Evolutionary conservation across 2,888 invertebrate genomes (phyloP), one percentile per base, ranked within the genome.

Genomic region (Lydus trimaculatus): DNA sequence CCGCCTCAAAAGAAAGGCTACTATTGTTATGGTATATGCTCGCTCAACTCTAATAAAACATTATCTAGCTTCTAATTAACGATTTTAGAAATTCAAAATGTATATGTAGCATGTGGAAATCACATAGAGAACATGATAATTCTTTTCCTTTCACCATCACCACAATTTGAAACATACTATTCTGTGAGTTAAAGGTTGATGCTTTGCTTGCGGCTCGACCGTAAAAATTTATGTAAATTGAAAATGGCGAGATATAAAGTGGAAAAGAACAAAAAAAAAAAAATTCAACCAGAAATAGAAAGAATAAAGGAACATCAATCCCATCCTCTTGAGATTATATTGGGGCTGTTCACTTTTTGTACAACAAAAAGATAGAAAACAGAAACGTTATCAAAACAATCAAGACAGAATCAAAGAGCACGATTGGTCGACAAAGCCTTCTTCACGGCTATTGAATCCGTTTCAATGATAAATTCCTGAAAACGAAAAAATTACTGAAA

Each of bases 331-430:
- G 79, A 73, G 80, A 75, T 67, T 28, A 56, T 56, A 56, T 56
- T 56, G 56, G 56, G 20, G 74, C 63, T 63, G 76, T 72, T 75
- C 73, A 63, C 56, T 23, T 52, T 52, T 52, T 52, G 28, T 56
- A 23, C 23, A 25, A 25, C 25, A 13, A 56, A 56, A 7, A 77
- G 75, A 78, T 76, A 76, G 77, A 75, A 81, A 81, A 78, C 79
- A 72, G 78, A 74, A 80, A 81, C 78, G 79, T 79, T 80, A 82
- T 80, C 79, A 81, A 82, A 82, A 81, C 82, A 82, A 82, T 81
- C 81, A 80, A 82, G 80, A 75, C 77, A 71, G 82, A 83, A 83
- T 83, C 83, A 81, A 81, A 80, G 78, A 72, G 76, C 73, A 73
- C 80, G 80, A 81, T 81, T 81, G 81, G 81, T 74, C 78, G 79